Evolutionary conservation across 2,113 vertebrate species (phyloP).

Genomic region (Pristiophorus japonicus): DNA sequence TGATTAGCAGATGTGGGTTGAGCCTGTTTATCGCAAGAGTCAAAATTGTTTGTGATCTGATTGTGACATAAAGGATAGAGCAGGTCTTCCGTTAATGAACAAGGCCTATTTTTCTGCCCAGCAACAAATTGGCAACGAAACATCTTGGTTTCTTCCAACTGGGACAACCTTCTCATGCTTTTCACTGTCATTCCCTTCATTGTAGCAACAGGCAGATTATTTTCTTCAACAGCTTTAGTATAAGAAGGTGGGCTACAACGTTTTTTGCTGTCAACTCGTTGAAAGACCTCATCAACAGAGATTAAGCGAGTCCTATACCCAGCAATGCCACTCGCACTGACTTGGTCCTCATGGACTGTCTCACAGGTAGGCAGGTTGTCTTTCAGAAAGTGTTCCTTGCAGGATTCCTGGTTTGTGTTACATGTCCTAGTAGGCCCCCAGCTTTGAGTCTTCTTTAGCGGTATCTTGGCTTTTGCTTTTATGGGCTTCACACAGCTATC

Average conservation of each 20-base stretch:
- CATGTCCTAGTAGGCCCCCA: constrained; percentile 46
- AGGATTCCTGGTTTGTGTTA: constrained; percentile 50
- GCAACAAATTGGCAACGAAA: constrained; percentile 37
- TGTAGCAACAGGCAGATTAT: constrained; percentile 40
- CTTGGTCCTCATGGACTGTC: constrained; percentile 61
- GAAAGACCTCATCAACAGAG: constrained; percentile 74
- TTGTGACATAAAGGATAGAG: neutral
- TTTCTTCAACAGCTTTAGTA: constrained; percentile 62
- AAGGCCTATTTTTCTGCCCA: constrained; percentile 48
- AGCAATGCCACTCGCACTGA: constrained; percentile 43
- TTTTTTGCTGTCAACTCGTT: constrained; percentile 60
- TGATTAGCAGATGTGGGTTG: constrained; percentile 34
- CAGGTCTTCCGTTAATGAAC: constrained; percentile 52
- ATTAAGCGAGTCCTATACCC: constrained; percentile 50
- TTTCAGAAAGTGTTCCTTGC: constrained; percentile 58
- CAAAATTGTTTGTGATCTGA: constrained; percentile 35
- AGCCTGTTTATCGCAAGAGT: constrained; percentile 11
- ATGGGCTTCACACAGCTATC: constrained; percentile 41
- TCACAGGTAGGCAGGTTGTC: constrained; percentile 66
- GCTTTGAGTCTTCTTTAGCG: constrained; percentile 60
- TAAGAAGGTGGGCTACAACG: constrained; percentile 76
- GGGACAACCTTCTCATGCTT: constrained; percentile 52
- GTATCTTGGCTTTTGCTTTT: constrained; percentile 55
- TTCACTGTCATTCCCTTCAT: constrained; percentile 64
- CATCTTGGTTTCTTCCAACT: neutral